Conservation (phyloP, 1,140 invertebrate species). For the Cherax quadricarinatus region DNA sequence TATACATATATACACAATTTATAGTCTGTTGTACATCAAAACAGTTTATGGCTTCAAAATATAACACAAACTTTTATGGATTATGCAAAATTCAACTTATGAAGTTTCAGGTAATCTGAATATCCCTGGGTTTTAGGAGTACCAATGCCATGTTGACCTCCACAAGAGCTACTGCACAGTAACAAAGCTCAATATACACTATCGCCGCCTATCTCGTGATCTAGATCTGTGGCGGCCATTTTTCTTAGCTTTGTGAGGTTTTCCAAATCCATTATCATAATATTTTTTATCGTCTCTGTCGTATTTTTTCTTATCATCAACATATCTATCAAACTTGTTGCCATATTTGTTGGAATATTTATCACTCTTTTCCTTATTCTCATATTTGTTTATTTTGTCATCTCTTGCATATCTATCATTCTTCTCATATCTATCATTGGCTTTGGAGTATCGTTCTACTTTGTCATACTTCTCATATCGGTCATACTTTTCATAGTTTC, state of each 20-base stretch:
- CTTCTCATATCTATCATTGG: slow-evolving; percentile 53
- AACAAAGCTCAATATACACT: not conserved
- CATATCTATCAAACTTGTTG: slow-evolving; percentile 56
- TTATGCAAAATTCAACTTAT: slow-evolving; percentile 14
- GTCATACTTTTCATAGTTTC: slow-evolving; percentile 63
- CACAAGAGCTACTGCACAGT: not conserved
- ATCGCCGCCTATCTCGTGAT: slow-evolving; percentile 56
- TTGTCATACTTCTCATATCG: slow-evolving; percentile 60
- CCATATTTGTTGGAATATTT: slow-evolving; percentile 53
- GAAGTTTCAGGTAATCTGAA: slow-evolving; percentile 22
- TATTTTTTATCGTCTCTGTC: slow-evolving; percentile 63
- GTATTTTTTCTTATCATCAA: slow-evolving; percentile 57
- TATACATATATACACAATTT: not conserved
- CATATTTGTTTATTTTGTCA: slow-evolving; percentile 51
- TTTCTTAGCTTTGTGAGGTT: slow-evolving; percentile 62
- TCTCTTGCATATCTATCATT: slow-evolving; percentile 56
- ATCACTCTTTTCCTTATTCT: slow-evolving; percentile 53
- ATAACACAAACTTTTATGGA: not conserved
- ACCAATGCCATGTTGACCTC: not conserved
- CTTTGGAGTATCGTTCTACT: slow-evolving; percentile 31
- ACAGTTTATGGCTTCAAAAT: slow-evolving; percentile 12
- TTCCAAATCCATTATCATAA: slow-evolving; percentile 63
- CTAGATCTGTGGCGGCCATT: slow-evolving; percentile 58
- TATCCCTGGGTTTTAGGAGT: slow-evolving; percentile 17
- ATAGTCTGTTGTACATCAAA: slow-evolving; percentile 3